Conservation (phyloP, 2,888 invertebrate genomes). For the Eilema sororculum region DNA sequence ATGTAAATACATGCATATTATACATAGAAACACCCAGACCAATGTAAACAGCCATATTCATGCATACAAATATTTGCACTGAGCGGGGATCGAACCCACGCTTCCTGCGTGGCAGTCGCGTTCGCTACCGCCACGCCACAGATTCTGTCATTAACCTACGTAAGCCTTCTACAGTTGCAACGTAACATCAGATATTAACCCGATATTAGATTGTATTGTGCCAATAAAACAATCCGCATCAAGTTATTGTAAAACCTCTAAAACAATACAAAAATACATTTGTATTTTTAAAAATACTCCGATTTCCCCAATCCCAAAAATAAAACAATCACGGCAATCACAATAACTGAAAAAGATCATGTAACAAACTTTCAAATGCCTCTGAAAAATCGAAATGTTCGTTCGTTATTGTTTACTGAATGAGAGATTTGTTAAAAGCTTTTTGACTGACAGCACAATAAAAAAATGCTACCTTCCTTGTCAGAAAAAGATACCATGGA, state of each 20-base stretch:
- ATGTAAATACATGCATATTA: too few relatives aligned
- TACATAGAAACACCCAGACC: too few relatives aligned
- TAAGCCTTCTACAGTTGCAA: too few relatives aligned
- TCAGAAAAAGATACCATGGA: background rate
- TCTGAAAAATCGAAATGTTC: background rate
- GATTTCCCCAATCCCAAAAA: background rate
- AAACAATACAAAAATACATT: background rate
- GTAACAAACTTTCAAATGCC: background rate
- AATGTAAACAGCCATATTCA: too few relatives aligned
- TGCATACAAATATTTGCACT: too few relatives aligned
- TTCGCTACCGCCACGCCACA: too few relatives aligned
- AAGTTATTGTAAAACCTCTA: background rate
- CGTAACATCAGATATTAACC: too few relatives aligned
- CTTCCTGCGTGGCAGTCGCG: too few relatives aligned
- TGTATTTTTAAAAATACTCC: background rate
- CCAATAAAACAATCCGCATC: too few relatives aligned
- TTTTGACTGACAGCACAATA: slow-evolving; percentile 3
- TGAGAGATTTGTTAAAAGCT: background rate
- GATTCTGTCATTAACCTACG: too few relatives aligned
- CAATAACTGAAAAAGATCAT: background rate
- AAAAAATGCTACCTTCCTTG: slow-evolving; percentile 1
- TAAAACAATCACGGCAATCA: background rate
- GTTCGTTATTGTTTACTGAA: background rate
- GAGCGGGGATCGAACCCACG: too few relatives aligned
- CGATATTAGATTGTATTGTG: too few relatives aligned